These are phyloP conservation scores for Virgularia gustaviana DNA, from an alignment of 92 coral and sea anemone genomes.

Conservation along the genomic window DNA sequence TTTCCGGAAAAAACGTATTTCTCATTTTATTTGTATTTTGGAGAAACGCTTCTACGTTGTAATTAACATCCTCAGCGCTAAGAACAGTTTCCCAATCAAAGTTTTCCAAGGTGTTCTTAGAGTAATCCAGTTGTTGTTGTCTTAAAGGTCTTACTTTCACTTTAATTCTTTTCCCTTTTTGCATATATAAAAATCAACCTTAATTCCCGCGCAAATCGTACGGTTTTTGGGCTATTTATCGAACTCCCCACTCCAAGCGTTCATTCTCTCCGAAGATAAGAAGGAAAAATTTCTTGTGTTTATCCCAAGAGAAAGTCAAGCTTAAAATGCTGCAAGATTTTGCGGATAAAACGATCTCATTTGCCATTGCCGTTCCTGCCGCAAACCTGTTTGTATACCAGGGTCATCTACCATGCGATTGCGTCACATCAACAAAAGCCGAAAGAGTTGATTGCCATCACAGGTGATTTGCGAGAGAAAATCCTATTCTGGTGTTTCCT, in stretches of 20 bases:
- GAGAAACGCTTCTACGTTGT: no score
- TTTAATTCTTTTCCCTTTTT: no score
- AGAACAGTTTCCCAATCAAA: no score
- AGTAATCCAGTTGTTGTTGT: no score
- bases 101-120: no score
- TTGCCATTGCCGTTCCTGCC: slow-evolving; percentile 52
- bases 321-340: slow-evolving; percentile 45
- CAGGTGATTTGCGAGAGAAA: neutral
- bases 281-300: slow-evolving; percentile 44
- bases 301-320: slow-evolving; percentile 13
- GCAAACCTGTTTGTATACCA: slow-evolving; percentile 47
- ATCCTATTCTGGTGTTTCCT: slow-evolving; percentile 35
- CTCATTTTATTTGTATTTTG: no score
- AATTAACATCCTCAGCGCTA: no score
- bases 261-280: slow-evolving; percentile 55
- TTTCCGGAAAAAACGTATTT: no score
- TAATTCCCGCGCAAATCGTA: slow-evolving; percentile 46
- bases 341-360: slow-evolving; percentile 60
- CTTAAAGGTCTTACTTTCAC: no score
- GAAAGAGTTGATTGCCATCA: neutral
- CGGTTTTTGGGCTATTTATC: slow-evolving; percentile 56
- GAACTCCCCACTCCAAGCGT: slow-evolving; percentile 46
- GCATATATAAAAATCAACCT: slow-evolving; percentile 50
- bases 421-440: neutral
- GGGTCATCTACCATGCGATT: slow-evolving; percentile 41